phyloP scores from a whole-genome alignment of 1,140 invertebrate species.

The Doryteuthis pealeii region DNA sequence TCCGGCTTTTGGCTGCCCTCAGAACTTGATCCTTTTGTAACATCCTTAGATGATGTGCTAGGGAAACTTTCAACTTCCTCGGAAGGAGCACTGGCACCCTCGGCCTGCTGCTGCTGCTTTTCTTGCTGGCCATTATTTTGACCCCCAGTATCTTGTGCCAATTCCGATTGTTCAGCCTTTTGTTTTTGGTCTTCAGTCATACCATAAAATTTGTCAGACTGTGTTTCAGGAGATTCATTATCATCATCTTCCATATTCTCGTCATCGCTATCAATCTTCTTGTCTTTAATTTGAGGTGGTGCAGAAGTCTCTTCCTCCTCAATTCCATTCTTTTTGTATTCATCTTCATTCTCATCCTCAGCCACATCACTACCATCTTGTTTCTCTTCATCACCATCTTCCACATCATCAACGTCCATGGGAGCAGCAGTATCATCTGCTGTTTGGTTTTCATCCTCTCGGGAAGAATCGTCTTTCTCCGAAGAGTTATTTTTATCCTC shows the following conservation, averaged over 20 bases:
- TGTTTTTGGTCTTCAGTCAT: constrained; percentile 44
- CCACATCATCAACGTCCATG: constrained; percentile 13
- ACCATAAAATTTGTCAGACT: neutral
- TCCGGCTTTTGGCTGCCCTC: constrained; percentile 32
- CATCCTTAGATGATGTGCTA: neutral
- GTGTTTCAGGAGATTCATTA: neutral
- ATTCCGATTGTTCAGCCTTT: constrained; percentile 50
- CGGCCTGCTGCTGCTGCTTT: constrained; percentile 7
- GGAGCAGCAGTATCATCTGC: neutral
- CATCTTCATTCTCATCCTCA: constrained; percentile 20
- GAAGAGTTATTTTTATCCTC: constrained; percentile 60
- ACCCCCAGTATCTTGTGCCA: constrained; percentile 22
- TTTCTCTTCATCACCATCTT: constrained; percentile 19
- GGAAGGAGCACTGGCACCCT: neutral
- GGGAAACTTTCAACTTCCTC: neutral
- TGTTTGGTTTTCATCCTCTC: neutral
- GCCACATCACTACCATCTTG: neutral
- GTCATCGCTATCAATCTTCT: constrained; percentile 50
- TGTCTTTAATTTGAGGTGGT: constrained; percentile 46
- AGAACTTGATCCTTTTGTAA: neutral
- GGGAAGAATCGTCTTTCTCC: neutral
- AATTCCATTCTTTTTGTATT: constrained; percentile 18
- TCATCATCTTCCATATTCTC: constrained; percentile 20
- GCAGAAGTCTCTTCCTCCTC: constrained; percentile 34
- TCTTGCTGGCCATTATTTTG: constrained; percentile 43